Evolutionary conservation across 92 coral and sea anemone genomes (phyloP), one percentile per base, ranked within the genome.

Genomic region (Heteractis magnifica): DNA sequence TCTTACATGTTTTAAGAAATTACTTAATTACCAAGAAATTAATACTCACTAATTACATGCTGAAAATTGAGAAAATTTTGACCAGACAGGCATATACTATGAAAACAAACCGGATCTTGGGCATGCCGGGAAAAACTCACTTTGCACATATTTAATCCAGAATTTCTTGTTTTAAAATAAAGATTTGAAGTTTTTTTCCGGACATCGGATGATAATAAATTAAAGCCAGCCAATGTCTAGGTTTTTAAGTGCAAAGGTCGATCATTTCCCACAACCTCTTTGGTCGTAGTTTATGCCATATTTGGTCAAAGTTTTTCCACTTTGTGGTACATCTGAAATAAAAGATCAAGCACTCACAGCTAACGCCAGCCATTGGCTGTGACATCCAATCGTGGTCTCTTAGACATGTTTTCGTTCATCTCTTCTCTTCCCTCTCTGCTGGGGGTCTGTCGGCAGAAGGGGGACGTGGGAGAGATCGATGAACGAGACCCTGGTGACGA

Each of bases 361-460:
- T 86, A 96, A 76, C 97, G 99, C 99, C 98, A 94, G 58, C 98
- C 95, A 82, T 94, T 93, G 65, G 98, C 85, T 16, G 98, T 90
- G 2, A 91, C 95, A 62, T 96, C 98, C 92, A 96, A 55, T 52
- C 99, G 93, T 0, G 87, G 97, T 49, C 99, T 92, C 90, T 96
- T 96, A 8, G 93, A 60, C 65, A 77, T 59, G 77, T 76, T 50
- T 2, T 84, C 91, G 15, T 81, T 92, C 52, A 87, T 85, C 21
- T 93, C 58, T 21, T 95, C 98, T 14, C 97, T 85, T 3, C 90
- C 97, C 48, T 96, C 98, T 71, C 98, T 88, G 83, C 83, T 90
- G 14, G 91, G 91, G 2, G 95, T 85, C 72, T 92, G 80, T 11
- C 98, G 95, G 70, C 90, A 60, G 85, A 79, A 95, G 0, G 96